phyloP scores from a whole-genome alignment of 2,797 vertebrate species.

The Propithecus perrieri region DNA sequence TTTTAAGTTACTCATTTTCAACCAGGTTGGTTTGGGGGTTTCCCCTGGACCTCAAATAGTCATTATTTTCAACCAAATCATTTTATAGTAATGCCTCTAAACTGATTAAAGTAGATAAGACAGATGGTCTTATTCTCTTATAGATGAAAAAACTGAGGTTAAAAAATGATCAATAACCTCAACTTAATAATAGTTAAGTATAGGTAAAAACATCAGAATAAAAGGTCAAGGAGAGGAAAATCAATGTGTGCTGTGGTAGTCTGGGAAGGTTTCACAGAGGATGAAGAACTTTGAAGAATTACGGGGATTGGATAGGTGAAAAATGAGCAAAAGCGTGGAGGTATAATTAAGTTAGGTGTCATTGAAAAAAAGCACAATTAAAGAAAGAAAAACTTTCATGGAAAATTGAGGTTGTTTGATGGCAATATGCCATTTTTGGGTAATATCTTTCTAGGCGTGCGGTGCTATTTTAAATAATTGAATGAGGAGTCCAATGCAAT shows the following conservation, averaged over 20 bases:
- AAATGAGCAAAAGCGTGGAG: neutral
- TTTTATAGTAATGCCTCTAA: slow-evolving; percentile 24
- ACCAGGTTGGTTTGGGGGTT: neutral
- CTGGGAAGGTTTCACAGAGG: neutral
- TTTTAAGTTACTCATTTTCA: slow-evolving; percentile 38
- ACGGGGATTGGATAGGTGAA: neutral
- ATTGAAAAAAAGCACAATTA: neutral
- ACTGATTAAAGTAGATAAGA: neutral
- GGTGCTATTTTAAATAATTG: slow-evolving; percentile 26
- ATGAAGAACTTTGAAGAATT: slow-evolving; percentile 35
- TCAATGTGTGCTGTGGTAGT: neutral
- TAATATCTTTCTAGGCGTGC: neutral
- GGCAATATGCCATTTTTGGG: neutral
- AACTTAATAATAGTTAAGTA: slow-evolving; percentile 32
- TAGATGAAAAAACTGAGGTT: neutral
- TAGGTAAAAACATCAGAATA: neutral
- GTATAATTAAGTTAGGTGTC: neutral
- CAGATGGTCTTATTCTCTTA: neutral
- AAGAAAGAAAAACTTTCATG: neutral
- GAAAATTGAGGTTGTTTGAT: neutral
- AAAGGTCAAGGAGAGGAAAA: neutral
- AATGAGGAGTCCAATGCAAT: neutral
- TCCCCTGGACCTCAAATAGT: neutral
- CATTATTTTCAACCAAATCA: slow-evolving; percentile 16
- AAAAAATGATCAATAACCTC: neutral